Conservation (phyloP, 2,113 vertebrate genomes). For the Sakesphorus luctuosus region DNA sequence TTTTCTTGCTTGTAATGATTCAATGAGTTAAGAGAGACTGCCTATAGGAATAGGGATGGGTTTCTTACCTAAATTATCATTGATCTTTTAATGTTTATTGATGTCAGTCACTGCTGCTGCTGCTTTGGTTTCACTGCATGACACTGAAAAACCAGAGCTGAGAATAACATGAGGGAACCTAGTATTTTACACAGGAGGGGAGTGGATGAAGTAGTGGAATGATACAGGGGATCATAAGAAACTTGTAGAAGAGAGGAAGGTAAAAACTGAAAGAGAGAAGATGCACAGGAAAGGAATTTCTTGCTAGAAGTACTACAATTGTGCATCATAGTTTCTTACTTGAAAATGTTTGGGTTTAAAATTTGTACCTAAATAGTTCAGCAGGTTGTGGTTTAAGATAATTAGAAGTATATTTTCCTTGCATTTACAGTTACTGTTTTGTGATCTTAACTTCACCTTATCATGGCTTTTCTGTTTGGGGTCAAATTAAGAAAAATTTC, state of each 20-base stretch:
- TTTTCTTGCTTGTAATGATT: constrained; percentile 3
- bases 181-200: background rate
- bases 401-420: background rate
- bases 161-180: background rate
- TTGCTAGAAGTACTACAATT: background rate
- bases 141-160: background rate
- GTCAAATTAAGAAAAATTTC: background rate
- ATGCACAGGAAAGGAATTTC: background rate
- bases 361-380: background rate
- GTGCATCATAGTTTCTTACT: background rate
- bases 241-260: background rate
- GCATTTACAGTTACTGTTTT: background rate
- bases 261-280: background rate
- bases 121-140: constrained; percentile 19
- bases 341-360: background rate
- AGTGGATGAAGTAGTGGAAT: background rate
- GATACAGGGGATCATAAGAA: background rate
- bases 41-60: background rate
- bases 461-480: background rate
- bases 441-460: background rate
- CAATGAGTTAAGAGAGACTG: constrained; percentile 15
- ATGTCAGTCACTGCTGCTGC: background rate
- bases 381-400: background rate
- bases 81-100: constrained; percentile 36
- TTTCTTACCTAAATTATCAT: constrained; percentile 28